Base-by-base conservation (phyloP, 2,797 vertebrate genomes). In the Masticophis lateralis region DNA sequence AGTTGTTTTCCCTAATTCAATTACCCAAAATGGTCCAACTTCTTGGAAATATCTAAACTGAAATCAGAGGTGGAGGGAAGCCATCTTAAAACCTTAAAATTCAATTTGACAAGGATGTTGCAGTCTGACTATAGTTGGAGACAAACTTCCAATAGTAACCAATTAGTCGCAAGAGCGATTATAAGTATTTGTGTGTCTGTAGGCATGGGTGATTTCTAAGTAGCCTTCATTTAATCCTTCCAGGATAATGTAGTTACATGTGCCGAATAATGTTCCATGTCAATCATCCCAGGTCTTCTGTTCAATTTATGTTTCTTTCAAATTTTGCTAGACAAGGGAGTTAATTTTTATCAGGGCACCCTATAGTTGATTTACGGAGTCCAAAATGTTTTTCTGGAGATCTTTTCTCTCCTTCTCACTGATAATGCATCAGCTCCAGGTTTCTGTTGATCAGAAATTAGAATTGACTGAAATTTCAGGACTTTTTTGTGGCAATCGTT, bases 401-500 rank as follows among this genome's bases (percentile, higher is more conserved):
- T 20, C 7, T 79, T 79, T 43, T 22, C 74, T 43, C 3, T 79
- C 18, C 8, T 3, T 43, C 18, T 9, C 37, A 79, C 4, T 2
- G 37, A 79, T 79, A 79, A 79, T 79, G 74, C 22, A 79, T 79
- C 37, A 79, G 32, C 18, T 43, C 18, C 32, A 94, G 88, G 96
- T 90, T 28, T 95, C n/a, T 93, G 55, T 94, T 96, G 14, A 47
- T 86, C 10, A 18, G 59, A 86, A 69, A 69, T 69, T 32, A 2
- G 28, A 69, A 28, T 5, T 66, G 63, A 13, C 6, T 69, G 66
- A 32, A 69, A 69, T 69, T 69, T 69, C n/a, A 32, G 66, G n/a
- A 32, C n/a, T 69, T 32, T 32, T 69, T 69, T 32, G n/a, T 69
- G n/a, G 66, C n/a, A 69, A 32, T 69, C 6, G 5, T 69, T 69